Evolutionary conservation across 1,140 invertebrate species (phyloP).

Genomic region (Drosophila santomea): DNA sequence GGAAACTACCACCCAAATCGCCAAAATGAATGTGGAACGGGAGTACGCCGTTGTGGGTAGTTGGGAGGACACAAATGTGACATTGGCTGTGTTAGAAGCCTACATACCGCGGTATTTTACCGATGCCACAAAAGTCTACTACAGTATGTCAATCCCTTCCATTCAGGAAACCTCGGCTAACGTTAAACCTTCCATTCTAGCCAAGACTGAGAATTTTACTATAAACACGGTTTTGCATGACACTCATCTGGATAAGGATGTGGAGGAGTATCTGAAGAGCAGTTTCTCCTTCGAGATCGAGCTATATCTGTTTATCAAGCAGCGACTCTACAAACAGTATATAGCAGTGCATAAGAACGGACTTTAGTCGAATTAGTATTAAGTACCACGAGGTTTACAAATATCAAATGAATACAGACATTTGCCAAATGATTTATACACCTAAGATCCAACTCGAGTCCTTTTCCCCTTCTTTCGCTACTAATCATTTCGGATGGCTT

Average conservation of each 20-base stretch:
- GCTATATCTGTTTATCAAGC: constrained; percentile 95
- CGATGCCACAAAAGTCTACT: constrained; percentile 87
- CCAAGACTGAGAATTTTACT: constrained; percentile 87
- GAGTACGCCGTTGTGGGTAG: constrained; percentile 95
- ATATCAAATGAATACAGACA: constrained; percentile 5
- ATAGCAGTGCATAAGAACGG: constrained; percentile 87
- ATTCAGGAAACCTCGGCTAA: background rate
- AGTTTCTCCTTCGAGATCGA: constrained; percentile 89
- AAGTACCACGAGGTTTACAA: background rate
- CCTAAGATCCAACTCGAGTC: constrained; percentile 12
- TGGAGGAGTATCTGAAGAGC: constrained; percentile 61
- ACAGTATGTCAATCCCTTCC: constrained; percentile 59
- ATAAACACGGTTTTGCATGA: constrained; percentile 85
- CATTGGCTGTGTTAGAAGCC: constrained; percentile 92
- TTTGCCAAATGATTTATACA: constrained; percentile 19
- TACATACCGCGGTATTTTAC: constrained; percentile 93
- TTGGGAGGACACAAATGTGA: constrained; percentile 93
- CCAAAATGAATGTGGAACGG: constrained; percentile 92
- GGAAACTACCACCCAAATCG: constrained; percentile 90
- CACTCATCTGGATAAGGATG: constrained; percentile 66
- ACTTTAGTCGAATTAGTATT: constrained; percentile 38
- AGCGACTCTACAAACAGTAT: constrained; percentile 92
- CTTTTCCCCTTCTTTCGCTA: constrained; percentile 47
- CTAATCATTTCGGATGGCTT: constrained; percentile 49
- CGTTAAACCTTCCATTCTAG: constrained; percentile 87